phyloP scores from a whole-genome alignment of 2,113 vertebrate genomes.

The Nicator chloris region DNA sequence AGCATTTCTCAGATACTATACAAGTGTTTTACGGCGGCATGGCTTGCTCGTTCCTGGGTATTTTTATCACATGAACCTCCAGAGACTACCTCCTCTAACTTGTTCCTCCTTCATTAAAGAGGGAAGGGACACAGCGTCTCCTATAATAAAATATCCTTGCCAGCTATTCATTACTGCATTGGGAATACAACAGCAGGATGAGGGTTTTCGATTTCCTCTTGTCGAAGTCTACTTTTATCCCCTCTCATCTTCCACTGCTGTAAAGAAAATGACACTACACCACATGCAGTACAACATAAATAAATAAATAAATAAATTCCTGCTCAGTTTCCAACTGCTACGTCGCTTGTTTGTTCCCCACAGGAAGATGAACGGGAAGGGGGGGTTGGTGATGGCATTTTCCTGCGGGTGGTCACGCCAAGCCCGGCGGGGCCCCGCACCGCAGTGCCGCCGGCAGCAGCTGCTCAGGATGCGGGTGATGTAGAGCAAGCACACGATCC shows the following conservation, averaged over 20 bases:
- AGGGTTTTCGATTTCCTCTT: not conserved
- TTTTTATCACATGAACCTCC: conserved; percentile 17
- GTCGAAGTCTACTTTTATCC: not conserved
- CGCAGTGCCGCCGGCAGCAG: not conserved
- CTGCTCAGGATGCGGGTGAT: not conserved
- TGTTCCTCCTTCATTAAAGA: not conserved
- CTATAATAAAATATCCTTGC: not conserved
- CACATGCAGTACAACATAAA: not conserved
- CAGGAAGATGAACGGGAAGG: not conserved
- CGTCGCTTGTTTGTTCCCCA: not conserved
- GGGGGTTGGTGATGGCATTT: not conserved
- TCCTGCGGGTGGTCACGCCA: not conserved
- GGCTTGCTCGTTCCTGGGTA: not conserved
- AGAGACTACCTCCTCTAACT: conserved; percentile 4
- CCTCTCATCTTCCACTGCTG: not conserved
- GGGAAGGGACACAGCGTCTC: not conserved
- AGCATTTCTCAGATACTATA: not conserved
- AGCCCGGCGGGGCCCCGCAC: not conserved
- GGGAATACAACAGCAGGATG: not conserved
- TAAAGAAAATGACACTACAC: not conserved
- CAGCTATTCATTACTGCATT: not conserved
- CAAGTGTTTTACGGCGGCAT: not conserved
- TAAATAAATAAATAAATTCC: not conserved
- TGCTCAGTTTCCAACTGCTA: not conserved
- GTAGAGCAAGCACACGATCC: accelerated